Evolutionary conservation across 2,888 invertebrate genomes (phyloP).

Genomic region (Acanthococcus lagerstroemiae): DNA sequence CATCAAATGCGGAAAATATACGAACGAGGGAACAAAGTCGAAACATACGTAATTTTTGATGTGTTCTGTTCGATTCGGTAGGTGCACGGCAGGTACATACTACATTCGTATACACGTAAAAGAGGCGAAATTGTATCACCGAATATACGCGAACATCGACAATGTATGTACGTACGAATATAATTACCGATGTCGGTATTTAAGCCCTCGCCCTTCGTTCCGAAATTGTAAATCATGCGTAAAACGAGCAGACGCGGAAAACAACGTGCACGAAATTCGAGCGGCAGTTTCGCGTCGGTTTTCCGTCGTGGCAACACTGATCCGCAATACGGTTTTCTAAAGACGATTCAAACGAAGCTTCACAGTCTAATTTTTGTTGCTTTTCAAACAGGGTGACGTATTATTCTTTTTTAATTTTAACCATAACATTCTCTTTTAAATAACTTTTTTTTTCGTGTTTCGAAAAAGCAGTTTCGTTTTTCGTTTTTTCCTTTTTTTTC

Average conservation of each 20-base stretch:
- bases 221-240: background rate
- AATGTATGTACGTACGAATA: too few relatives aligned
- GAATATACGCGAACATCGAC: too few relatives aligned
- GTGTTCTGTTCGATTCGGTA: too few relatives aligned
- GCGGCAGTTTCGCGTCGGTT: background rate
- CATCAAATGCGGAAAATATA: too few relatives aligned
- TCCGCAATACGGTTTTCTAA: slow-evolving; percentile 19
- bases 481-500: background rate
- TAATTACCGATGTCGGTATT: too few relatives aligned
- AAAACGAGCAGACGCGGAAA: background rate
- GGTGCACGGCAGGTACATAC: too few relatives aligned
- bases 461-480: background rate
- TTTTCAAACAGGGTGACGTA: slow-evolving; percentile 26
- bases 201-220: background rate
- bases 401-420: slow-evolving; percentile 5
- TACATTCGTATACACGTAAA: too few relatives aligned
- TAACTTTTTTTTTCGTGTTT: background rate
- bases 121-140: too few relatives aligned
- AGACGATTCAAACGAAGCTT: slow-evolving; percentile 26
- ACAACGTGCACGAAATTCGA: background rate
- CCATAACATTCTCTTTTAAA: background rate
- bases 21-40: too few relatives aligned
- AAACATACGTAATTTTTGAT: too few relatives aligned
- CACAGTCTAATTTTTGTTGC: slow-evolving; percentile 27
- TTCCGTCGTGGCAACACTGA: slow-evolving; percentile 10